Percentiles rank a stretch among this genome's conserved stretches.
These are phyloP conservation scores for Suillia variegata DNA, from an alignment of 2,888 invertebrate genomes.

Conservation along the genomic window DNA sequence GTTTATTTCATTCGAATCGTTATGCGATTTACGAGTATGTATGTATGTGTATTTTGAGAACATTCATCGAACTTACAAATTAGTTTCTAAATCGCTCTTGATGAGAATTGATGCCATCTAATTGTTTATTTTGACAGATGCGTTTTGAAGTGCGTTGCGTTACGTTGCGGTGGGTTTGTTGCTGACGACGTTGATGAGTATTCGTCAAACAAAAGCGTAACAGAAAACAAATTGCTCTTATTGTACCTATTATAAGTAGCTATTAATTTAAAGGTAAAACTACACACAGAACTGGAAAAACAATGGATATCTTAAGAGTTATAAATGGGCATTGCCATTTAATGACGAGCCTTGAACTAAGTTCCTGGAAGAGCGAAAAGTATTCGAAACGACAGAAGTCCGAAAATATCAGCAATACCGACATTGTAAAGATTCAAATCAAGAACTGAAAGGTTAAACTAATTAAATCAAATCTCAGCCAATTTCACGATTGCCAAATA, in stretches of 20 bases:
- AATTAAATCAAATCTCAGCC: no score
- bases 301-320: conserved; percentile 10
- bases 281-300: conserved; percentile 4
- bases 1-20: conserved; percentile 40
- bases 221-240: conserved; percentile 13
- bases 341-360: neutral
- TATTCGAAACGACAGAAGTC: no score
- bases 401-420: no score
- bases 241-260: no score
- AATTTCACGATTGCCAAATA: no score
- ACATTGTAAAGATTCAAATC: no score
- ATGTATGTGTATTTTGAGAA: conserved; percentile 1
- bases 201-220: conserved; percentile 14
- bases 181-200: conserved; percentile 27
- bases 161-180: neutral
- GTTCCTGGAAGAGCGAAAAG: neutral
- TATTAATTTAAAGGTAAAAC: conserved; percentile 35
- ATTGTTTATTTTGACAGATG: conserved; percentile 53
- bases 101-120: conserved; percentile 51
- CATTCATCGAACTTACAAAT: conserved; percentile 28
- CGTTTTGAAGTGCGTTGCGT: conserved; percentile 12
- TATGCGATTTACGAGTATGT: no score
- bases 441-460: no score
- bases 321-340: no score
- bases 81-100: conserved; percentile 49